phyloP scores from a whole-genome alignment of 2,113 vertebrate genomes.

The Desmodus rotundus region DNA sequence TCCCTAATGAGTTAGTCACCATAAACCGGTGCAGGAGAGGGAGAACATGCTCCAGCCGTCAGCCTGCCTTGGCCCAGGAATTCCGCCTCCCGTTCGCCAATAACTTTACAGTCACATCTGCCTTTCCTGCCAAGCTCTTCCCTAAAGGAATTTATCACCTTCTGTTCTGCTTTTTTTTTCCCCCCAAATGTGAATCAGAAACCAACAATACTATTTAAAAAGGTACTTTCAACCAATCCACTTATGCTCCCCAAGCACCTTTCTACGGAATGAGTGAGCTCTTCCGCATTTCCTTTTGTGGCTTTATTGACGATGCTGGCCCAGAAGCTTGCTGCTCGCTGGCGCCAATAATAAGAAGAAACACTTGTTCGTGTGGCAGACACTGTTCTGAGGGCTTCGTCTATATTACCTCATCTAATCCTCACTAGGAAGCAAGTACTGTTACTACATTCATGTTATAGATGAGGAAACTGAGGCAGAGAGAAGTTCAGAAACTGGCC shows the following conservation, averaged over 20 bases:
- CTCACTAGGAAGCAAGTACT: not conserved
- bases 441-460: not conserved
- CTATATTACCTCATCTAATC: not conserved
- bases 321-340: not conserved
- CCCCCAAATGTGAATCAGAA: slow-evolving; percentile 66
- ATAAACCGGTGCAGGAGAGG: not conserved
- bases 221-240: slow-evolving; percentile 57
- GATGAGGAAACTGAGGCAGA: slow-evolving; percentile 25
- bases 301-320: not conserved
- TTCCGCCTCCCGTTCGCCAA: slow-evolving; percentile 56
- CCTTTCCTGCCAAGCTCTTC: slow-evolving; percentile 64
- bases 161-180: slow-evolving; percentile 71
- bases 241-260: slow-evolving; percentile 37
- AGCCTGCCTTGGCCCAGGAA: not conserved
- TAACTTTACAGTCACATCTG: slow-evolving; percentile 70
- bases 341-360: slow-evolving; percentile 32
- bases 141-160: slow-evolving; percentile 75
- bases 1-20: slow-evolving; percentile 67
- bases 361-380: not conserved
- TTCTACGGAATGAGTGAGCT: not conserved
- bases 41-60: not conserved
- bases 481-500: not conserved
- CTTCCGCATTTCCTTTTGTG: not conserved
- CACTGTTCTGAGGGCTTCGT: not conserved
- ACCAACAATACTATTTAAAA: slow-evolving; percentile 33